Evolutionary conservation across 2,113 vertebrate genomes (phyloP), one percentile per base, ranked within the genome.

Genomic region (Microtus oregoni): DNA sequence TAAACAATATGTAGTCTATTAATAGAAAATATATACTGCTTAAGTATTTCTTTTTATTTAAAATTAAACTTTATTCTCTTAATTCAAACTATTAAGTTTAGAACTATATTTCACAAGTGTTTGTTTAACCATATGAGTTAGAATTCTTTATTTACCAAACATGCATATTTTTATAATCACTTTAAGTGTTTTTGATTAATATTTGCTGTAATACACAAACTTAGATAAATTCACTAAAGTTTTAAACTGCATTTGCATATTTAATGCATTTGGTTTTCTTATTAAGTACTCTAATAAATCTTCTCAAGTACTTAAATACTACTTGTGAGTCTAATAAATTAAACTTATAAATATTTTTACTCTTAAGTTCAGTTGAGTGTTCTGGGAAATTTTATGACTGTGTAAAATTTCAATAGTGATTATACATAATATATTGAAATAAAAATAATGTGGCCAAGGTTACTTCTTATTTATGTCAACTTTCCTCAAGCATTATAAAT

Each of bases 121-220:
- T 88, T 96, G n/a, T 79, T 93, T 94, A 55, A 2, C 32, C 1
- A 28, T 87, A 86, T 77, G 92, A 95, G 91, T 72, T 92, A 78
- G 55, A 73, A n/a, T 90, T 55, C 63, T 81, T 47, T 82, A 41
- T 87, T 96, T 92, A 85, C 73, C 82, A 82, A 94, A 72, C 63
- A 86, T 44, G 30, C 5, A 96, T 38, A 92, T 44, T 90, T 87
- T 93, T 90, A 81, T 89, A 90, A 90, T 93, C 68, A 93, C 15
- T 70, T 92, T 92, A 96, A 96, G 47, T 96, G 35, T 13, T 41
- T 17, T 94, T 98, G 75, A 97, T 94, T 97, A 97, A 92, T 88
- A 94, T 44, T 38, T 11, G 24, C 87, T 79, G 38, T 88, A 76
- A 73, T 89, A 65, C 81, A 78, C 9, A 88, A 87, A 86, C 22